A percentile compares a stretch with the other conserved stretches of the same genome.
Conservation (phyloP, 1,140 invertebrate genomes). For the Ylistrum balloti region DNA sequence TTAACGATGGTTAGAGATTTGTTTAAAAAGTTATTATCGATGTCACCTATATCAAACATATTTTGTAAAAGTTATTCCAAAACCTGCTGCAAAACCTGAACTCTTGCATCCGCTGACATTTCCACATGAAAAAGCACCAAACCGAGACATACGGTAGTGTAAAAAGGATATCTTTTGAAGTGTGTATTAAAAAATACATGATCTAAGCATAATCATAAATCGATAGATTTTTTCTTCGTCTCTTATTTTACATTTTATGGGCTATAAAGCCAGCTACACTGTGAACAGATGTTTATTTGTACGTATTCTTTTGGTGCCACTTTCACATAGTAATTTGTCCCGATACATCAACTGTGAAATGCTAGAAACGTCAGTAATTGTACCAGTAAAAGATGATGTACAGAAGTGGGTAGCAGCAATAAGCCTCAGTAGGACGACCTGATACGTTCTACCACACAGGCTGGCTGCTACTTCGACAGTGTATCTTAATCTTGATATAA, state of each 20-base stretch:
- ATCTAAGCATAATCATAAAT: conserved; percentile 5
- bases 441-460: not conserved
- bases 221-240: not conserved
- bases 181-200: not conserved
- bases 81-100: no score
- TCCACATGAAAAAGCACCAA: no score
- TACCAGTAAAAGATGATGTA: not conserved
- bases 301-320: not conserved
- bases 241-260: not conserved
- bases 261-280: not conserved
- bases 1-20: no score
- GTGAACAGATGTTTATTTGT: not conserved
- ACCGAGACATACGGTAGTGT: no score
- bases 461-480: not conserved
- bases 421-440: not conserved
- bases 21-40: no score
- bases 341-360: not conserved
- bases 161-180: no score
- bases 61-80: no score
- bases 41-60: no score
- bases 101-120: no score
- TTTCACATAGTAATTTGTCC: conserved; percentile 5
- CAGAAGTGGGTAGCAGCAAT: not conserved
- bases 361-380: not conserved
- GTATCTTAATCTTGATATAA: conserved; percentile 11